A percentile compares a stretch with the other conserved stretches of the same genome.
These are phyloP conservation scores for Leguminivora glycinivorella DNA, from an alignment of 1,140 invertebrate genomes.

Conservation along the genomic window DNA sequence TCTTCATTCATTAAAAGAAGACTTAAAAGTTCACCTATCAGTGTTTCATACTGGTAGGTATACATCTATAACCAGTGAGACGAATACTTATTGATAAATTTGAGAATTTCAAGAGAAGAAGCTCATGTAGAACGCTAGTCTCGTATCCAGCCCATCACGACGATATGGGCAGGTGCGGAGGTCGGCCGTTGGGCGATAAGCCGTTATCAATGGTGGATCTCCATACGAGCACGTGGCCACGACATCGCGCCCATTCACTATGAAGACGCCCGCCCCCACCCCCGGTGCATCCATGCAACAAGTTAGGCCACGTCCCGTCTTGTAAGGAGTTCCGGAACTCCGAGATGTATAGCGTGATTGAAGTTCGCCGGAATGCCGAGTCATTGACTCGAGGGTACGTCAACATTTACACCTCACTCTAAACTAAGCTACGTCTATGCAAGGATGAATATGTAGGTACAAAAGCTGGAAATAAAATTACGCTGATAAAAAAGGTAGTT, in stretches of 20 bases:
- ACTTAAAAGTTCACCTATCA: too few species aligned
- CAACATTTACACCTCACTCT: background rate
- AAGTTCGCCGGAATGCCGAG: conserved; percentile 22
- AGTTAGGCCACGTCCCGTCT: conserved; percentile 67
- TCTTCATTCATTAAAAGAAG: too few species aligned
- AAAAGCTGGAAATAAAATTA: background rate
- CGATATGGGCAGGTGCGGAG: conserved; percentile 35
- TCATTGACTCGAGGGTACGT: conserved; percentile 19
- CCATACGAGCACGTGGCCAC: conserved; percentile 70
- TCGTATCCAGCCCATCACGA: conserved; percentile 30
- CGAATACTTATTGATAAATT: too few species aligned
- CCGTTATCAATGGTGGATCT: conserved; percentile 75
- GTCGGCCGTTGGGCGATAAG: conserved; percentile 58
- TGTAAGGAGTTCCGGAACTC: conserved; percentile 60
- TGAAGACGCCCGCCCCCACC: conserved; percentile 56
- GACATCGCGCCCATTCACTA: conserved; percentile 76
- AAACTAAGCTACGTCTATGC: background rate
- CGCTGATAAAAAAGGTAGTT: background rate
- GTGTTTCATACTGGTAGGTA: too few species aligned
- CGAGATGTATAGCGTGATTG: conserved; percentile 24
- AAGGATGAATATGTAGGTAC: background rate
- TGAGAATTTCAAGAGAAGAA: background rate
- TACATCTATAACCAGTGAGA: too few species aligned
- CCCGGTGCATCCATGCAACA: conserved; percentile 75
- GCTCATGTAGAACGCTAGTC: background rate